Evolutionary conservation across 2,888 invertebrate genomes (phyloP), one percentile per base, ranked within the genome.

Genomic region (Andrena praecox): DNA sequence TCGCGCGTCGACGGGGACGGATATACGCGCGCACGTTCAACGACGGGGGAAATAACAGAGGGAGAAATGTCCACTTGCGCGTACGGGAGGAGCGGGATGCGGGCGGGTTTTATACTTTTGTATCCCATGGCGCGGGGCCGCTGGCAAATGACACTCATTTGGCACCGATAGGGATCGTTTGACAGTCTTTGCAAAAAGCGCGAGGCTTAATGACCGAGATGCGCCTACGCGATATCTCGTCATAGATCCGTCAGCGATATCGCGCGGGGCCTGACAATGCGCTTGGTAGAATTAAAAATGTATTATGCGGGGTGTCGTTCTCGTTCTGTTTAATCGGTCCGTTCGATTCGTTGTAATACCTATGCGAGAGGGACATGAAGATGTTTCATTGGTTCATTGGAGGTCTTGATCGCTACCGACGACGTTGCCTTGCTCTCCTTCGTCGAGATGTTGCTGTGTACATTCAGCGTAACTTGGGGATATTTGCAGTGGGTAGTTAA

Each of bases 141-240:
- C 74, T 84, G 82, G 88, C 92, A 92, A 92, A 92, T 91, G 91
- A 90, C 90, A 88, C 89, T 92, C 90, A 89, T 91, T 91, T 92
- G 56, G 89, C 91, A 89, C 89, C 81, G 93, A 93, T 93, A 93
- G 91, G 82, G 82, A 93, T 93, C 93, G 87, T 81, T 80, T 27
- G 81, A 88, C 88, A 85, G 89, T 91, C 89, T 88, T 62, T 74
- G 91, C 87, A 86, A 91, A 92, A 92, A 89, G 89, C 86, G 84
- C 85, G 71, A 77, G 88, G 89, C 92, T 90, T 93, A 93, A 93
- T 91, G 93, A 93, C 92, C 92, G 88, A 92, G 93, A 93, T 93
- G 90, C 84, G 85, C 89, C 91, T 90, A 90, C 87, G 89, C 89
- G 93, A 93, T 93, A 93, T 90, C 92, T 90, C 89, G 91, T 91